Base-by-base conservation (phyloP, 2,888 invertebrate genomes). In the Hypolimnas misippus region DNA sequence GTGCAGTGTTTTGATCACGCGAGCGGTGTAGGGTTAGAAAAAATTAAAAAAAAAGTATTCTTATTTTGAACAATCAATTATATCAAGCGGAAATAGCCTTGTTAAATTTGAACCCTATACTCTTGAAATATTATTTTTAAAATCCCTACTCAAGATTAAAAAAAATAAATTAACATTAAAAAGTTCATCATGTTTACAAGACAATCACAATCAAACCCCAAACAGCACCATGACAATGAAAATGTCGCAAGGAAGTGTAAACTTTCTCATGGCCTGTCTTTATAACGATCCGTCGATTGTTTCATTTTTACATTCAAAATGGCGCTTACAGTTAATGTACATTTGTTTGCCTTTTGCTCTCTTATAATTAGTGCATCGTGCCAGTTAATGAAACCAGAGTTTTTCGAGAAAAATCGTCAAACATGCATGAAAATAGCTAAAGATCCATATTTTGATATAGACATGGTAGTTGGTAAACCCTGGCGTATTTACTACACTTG, bases 401-500 rank as follows among this genome's bases (percentile, higher is more conserved):
- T 63, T 40, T 46, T 58, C 0, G 55, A 61, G 19, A 69, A 59
- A 2, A 75, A 75, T 53, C 67, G 66, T 4, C 71, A 73, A 4
- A 63, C 64, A 8, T 89, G 89, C 21, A 42, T 44, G 31, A 76
- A 72, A 33, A 66, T 87, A 40, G 68, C 72, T 0, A 76, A 70
- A 16, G 70, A 84, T 0, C 84, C 89, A 0, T 83, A 76, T 55
- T 90, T 89, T 54, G 84, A 85, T 16, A 68, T 76, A 0, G 84
- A 89, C 0, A 57, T 81, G 58, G 76, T 89, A 0, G 51, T 83
- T 0, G 84, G 83, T 0, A 76, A 71, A 19, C 73, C 81, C 0
- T 90, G 90, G 89, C 73, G 84, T 40, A 78, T 88, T 10, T 87
- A 85, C 57, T 84, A 84, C 29, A 74, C 83, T 0, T 90, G 89